Evolutionary conservation across 2,113 vertebrate genomes (phyloP), one percentile per base, ranked within the genome.

Genomic region (Bagarius yarrelli): DNA sequence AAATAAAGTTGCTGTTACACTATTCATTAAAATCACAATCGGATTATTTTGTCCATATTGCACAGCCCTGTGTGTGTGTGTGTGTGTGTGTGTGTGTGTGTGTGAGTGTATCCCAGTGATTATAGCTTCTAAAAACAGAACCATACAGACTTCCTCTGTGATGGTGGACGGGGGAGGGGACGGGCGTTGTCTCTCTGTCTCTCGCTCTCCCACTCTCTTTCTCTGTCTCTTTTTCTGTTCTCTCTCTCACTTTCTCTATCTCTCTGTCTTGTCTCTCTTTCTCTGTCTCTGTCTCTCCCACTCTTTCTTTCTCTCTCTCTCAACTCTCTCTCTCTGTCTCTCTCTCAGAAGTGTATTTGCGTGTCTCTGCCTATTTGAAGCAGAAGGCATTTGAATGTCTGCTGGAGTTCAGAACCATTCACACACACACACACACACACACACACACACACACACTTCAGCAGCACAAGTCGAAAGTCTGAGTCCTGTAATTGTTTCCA

Each of bases 301-400:
- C 1, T 14, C 59, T n/a, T 23, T 14, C 55, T n/a, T 47, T 19
- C 47, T 34, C 4, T 5, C 59, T 32, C 27, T 8, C 15, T 30
- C 18, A 14, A 9, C n/a, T 40, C 27, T 71, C 25, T 23, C 36
- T 40, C 13, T 53, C 21, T 13, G 32, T 23, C 61, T 16, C 50
- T n/a, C 59, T 59, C 27, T 52, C 67, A 77, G 82, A 78, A 66
- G 1, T 16, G 15, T 40, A 85, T 87, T 87, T 85, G 80, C 82
- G 85, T 84, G 60, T 50, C 5, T 15, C 19, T 55, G 78, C 82
- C 77, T 85, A 83, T 87, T 85, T 79, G 80, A 83, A 87, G 27
- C 77, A 80, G 79, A 15, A 9, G n/a, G 53, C 34, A 84, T 86
- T 85, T 84, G 82, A 83, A 82, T 85, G 84, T 87, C 84, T 87